These are phyloP conservation scores for Glaucomys volans DNA, from an alignment of 2,113 vertebrate genomes.

Conservation along the genomic window DNA sequence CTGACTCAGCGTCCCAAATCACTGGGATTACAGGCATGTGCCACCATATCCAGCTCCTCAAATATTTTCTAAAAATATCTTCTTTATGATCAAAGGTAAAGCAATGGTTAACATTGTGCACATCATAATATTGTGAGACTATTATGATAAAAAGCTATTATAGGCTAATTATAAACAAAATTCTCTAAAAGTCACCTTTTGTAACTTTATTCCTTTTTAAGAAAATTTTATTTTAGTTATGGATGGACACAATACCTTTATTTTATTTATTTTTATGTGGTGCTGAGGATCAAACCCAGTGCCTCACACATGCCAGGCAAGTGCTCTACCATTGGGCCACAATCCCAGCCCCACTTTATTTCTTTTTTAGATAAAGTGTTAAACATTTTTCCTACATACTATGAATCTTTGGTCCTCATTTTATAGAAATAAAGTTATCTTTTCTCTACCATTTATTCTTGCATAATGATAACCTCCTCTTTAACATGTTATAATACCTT, in stretches of 20 bases:
- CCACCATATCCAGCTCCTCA: neutral
- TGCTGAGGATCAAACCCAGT: no score
- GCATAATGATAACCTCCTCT: neutral
- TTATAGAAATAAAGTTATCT: slow-evolving; percentile 48
- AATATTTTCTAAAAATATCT: slow-evolving; percentile 31
- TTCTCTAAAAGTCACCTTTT: slow-evolving; percentile 22
- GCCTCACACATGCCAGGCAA: no score
- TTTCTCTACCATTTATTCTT: slow-evolving; percentile 34
- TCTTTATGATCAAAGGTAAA: slow-evolving; percentile 36
- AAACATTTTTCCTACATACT: neutral
- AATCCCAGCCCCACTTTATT: no score
- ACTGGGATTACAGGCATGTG: no score
- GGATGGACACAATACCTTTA: no score
- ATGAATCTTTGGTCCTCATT: slow-evolving; percentile 39
- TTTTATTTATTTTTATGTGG: no score
- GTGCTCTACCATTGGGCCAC: no score
- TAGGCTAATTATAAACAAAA: slow-evolving; percentile 40
- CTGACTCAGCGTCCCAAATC: no score
- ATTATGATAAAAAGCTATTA: slow-evolving; percentile 20
- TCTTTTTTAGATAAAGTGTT: slow-evolving; percentile 1
- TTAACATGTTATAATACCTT: slow-evolving; percentile 31
- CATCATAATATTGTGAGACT: slow-evolving; percentile 7
- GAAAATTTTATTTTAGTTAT: no score
- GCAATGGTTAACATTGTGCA: neutral
- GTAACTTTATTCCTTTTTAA: slow-evolving; percentile 6